Evolutionary conservation across 2,113 vertebrate genomes (phyloP).

Genomic region (Procavia capensis): DNA sequence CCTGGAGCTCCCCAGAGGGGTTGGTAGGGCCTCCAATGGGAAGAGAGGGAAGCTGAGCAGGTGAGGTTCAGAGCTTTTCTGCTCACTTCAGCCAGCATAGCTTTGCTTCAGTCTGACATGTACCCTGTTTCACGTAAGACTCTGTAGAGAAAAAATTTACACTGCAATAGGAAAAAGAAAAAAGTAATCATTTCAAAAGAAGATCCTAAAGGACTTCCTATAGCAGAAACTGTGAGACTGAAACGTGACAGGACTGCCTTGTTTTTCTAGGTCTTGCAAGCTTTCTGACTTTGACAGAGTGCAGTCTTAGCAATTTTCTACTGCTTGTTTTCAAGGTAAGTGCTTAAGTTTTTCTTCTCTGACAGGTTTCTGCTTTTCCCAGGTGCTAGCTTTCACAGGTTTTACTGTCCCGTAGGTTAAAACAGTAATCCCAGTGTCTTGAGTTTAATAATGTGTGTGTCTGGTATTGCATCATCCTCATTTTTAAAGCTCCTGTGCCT

Average conservation of each 20-base stretch:
- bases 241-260: neutral
- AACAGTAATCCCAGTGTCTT: neutral
- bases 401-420: neutral
- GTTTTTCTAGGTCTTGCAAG: neutral
- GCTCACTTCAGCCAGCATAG: neutral
- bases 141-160: neutral
- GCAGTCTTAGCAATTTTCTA: neutral
- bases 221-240: neutral
- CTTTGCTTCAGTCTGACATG: neutral
- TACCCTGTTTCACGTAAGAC: neutral
- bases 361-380: neutral
- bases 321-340: neutral
- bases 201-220: neutral
- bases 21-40: neutral
- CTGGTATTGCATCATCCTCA: neutral
- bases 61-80: neutral
- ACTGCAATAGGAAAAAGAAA: neutral
- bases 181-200: neutral
- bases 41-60: neutral
- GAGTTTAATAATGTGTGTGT: neutral
- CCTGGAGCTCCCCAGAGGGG: neutral
- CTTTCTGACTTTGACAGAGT: neutral
- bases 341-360: neutral
- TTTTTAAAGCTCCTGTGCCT: neutral
- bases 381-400: neutral